phyloP scores from a whole-genome alignment of 2,113 vertebrate species.

The Trematocara variabile region DNA sequence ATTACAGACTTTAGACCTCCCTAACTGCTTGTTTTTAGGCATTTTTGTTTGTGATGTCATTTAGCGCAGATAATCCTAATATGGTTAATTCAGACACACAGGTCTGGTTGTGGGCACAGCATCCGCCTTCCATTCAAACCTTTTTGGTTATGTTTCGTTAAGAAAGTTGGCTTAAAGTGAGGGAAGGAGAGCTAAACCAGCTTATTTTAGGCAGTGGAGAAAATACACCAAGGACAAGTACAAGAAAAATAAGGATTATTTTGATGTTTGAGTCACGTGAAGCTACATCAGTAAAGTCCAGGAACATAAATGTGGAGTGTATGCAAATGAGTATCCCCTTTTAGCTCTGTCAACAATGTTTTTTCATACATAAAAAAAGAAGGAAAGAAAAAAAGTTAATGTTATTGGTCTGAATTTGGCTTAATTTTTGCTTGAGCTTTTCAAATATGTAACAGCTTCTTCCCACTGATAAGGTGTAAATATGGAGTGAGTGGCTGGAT shows the following conservation, averaged over 20 bases:
- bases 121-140: background rate
- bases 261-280: background rate
- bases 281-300: background rate
- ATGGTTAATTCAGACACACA: background rate
- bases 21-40: background rate
- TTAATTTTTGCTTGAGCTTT: background rate
- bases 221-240: background rate
- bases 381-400: background rate
- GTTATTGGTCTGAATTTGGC: background rate
- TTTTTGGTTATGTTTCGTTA: background rate
- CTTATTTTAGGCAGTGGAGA: background rate
- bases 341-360: background rate
- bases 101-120: background rate
- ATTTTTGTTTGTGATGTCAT: background rate
- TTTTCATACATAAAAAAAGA: background rate
- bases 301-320: background rate
- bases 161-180: background rate
- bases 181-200: background rate
- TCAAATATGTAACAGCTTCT: background rate
- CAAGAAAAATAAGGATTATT: background rate
- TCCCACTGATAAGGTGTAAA: slow-evolving; percentile 2
- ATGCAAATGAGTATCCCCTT: background rate
- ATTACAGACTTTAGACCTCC: background rate
- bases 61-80: background rate
- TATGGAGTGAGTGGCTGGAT: slow-evolving; percentile 15